Evolutionary conservation across 2,797 vertebrate species (phyloP), one percentile per base, ranked within the genome.

Genomic region (Diglossa cyanea): DNA sequence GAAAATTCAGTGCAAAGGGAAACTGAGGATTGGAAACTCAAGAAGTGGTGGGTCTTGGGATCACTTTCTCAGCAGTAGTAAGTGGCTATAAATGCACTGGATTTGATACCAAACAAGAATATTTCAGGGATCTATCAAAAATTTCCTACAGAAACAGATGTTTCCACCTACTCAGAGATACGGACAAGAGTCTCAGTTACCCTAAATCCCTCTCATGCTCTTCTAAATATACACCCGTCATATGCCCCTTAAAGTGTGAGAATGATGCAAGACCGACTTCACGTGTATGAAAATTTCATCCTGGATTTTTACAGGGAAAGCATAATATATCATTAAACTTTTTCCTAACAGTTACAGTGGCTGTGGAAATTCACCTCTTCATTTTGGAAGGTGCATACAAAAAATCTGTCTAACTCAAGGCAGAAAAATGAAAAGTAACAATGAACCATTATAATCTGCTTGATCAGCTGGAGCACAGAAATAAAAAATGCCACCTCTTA

Each of bases 401-500:
- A 28, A 91, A 84, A 54, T 47, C 31, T 51, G 35, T 31, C 51
- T 57, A 70, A 75, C 39, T 53, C 57, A 28, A 63, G 37, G 40
- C 4, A 82, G 44, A 44, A 93, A 73, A 91, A 60, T 33, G 67
- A 61, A 91, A 91, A 54, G 40, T 47, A 45, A 79, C 91, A 93
- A 91, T 76, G 92, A 94, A 73, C 70, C 48, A n/a, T 60, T 58
- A 71, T 86, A 93, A 93, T 88, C 66, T 81, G 87, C 87, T 94
- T 67, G 79, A 93, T 95, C 95, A 88, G 85, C 76, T 90, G 66
- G 25, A 93, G 35, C 55, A 71, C 13, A 84, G 90, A 86, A 91
- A 93, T 92, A 94, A 90, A 91, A 95, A 88, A 53, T 50, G 30
- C 44, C 76, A 5, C 82, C 20, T 84, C 70, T 92, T 91, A 70